Evolutionary conservation across 2,113 vertebrate species (phyloP).

Genomic region (Scomber colias): DNA sequence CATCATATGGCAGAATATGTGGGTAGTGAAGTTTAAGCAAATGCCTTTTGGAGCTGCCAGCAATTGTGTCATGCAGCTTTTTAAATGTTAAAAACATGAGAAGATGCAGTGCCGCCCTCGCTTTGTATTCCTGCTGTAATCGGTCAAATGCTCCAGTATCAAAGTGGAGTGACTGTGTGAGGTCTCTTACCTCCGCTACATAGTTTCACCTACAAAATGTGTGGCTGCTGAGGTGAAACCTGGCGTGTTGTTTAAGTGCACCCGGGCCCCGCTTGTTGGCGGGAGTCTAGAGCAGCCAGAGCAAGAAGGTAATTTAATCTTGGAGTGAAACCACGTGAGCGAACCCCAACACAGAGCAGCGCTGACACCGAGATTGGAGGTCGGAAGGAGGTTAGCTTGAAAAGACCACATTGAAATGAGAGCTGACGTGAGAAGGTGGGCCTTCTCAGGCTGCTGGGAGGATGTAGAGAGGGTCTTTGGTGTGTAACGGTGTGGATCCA

Average conservation of each 20-base stretch:
- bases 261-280: slow-evolving; percentile 12
- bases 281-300: not conserved
- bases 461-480: slow-evolving; percentile 17
- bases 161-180: not conserved
- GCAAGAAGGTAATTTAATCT: slow-evolving; percentile 47
- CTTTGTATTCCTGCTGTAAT: slow-evolving; percentile 9
- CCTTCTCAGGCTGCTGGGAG: slow-evolving; percentile 29
- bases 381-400: not conserved
- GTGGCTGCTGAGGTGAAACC: slow-evolving; percentile 27
- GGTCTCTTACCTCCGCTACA: not conserved
- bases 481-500: slow-evolving; percentile 33
- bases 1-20: not conserved
- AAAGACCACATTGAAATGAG: slow-evolving; percentile 40
- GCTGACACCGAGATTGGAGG: slow-evolving; percentile 30
- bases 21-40: slow-evolving; percentile 1
- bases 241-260: slow-evolving; percentile 11
- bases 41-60: slow-evolving; percentile 11
- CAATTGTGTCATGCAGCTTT: slow-evolving; percentile 29
- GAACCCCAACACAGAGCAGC: slow-evolving; percentile 2
- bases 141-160: not conserved
- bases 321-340: slow-evolving; percentile 23
- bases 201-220: slow-evolving; percentile 14
- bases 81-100: slow-evolving; percentile 16
- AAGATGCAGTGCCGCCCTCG: not conserved
- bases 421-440: slow-evolving; percentile 43